Percentiles rank a stretch among this genome's conserved stretches.
phyloP scores from a whole-genome alignment of 1,140 invertebrate genomes.

The Anastrepha ludens region DNA sequence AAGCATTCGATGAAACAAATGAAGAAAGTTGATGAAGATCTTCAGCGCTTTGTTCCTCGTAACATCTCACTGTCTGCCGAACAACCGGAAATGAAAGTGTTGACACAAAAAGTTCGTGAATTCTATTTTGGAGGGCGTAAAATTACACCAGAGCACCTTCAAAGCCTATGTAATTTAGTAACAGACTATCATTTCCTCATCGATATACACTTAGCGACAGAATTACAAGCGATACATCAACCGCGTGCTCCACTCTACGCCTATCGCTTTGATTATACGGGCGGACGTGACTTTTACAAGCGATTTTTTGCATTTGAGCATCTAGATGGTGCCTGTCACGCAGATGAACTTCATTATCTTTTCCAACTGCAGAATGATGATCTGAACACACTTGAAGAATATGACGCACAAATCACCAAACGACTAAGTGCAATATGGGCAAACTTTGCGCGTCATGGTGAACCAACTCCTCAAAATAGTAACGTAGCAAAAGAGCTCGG shows the following conservation, averaged over 20 bases:
- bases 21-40: constrained; percentile 62
- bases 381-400: constrained; percentile 69
- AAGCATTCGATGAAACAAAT: constrained; percentile 60
- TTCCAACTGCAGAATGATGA: constrained; percentile 77
- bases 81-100: constrained; percentile 55
- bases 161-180: constrained; percentile 64
- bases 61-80: constrained; percentile 37
- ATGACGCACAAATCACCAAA: constrained; percentile 66
- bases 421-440: constrained; percentile 78
- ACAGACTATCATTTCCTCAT: constrained; percentile 68
- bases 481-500: constrained; percentile 37
- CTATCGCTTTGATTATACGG: constrained; percentile 76
- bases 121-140: constrained; percentile 67
- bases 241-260: constrained; percentile 65
- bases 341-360: constrained; percentile 78
- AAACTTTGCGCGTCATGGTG: constrained; percentile 78
- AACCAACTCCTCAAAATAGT: constrained; percentile 64
- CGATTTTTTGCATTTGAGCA: constrained; percentile 66
- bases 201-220: constrained; percentile 62
- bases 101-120: constrained; percentile 62
- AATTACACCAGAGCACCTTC: constrained; percentile 58
- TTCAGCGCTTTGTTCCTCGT: constrained; percentile 64
- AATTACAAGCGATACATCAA: constrained; percentile 65
- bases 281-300: constrained; percentile 77
- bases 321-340: constrained; percentile 77